These are phyloP conservation scores for Ephialtes manifestator DNA, from an alignment of 2,888 invertebrate species.

Conservation along the genomic window DNA sequence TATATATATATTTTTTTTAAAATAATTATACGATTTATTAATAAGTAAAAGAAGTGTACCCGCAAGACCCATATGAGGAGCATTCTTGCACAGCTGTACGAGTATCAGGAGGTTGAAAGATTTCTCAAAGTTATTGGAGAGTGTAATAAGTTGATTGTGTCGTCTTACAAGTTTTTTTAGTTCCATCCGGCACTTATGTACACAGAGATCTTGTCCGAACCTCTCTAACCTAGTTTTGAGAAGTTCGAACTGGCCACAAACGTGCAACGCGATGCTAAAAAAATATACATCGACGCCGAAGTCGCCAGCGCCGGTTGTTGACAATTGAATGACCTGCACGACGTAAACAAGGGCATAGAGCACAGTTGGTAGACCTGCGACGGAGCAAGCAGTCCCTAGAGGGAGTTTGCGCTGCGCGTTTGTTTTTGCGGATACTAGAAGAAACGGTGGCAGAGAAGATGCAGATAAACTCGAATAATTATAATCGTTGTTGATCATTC, in stretches of 20 bases:
- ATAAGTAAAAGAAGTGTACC: slow-evolving; percentile 26
- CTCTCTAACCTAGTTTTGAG: slow-evolving; percentile 37
- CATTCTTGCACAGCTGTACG: slow-evolving; percentile 48
- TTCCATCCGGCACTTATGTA: background rate
- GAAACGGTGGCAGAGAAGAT: background rate
- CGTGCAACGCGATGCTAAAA: slow-evolving; percentile 60
- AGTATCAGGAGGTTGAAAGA: slow-evolving; percentile 60
- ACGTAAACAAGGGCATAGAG: slow-evolving; percentile 55
- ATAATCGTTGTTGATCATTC: background rate
- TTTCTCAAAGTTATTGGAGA: slow-evolving; percentile 55
- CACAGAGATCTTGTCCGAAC: slow-evolving; percentile 24
- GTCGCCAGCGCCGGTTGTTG: slow-evolving; percentile 40
- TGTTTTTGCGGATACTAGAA: background rate
- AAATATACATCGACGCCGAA: slow-evolving; percentile 62
- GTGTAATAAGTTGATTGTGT: slow-evolving; percentile 50
- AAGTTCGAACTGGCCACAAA: slow-evolving; percentile 58
- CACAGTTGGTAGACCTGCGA: slow-evolving; percentile 5
- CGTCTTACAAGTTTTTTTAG: slow-evolving; percentile 36
- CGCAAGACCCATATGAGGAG: slow-evolving; percentile 54
- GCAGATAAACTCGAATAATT: slow-evolving; percentile 13
- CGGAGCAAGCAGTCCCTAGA: slow-evolving; percentile 55
- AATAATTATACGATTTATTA: background rate
- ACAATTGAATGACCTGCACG: slow-evolving; percentile 52
- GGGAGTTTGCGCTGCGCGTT: slow-evolving; percentile 45
- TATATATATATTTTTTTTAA: too few relatives aligned